Evolutionary conservation across 2,113 vertebrate genomes (phyloP), one percentile per base, ranked within the genome.

Genomic region (Penelope pileata): DNA sequence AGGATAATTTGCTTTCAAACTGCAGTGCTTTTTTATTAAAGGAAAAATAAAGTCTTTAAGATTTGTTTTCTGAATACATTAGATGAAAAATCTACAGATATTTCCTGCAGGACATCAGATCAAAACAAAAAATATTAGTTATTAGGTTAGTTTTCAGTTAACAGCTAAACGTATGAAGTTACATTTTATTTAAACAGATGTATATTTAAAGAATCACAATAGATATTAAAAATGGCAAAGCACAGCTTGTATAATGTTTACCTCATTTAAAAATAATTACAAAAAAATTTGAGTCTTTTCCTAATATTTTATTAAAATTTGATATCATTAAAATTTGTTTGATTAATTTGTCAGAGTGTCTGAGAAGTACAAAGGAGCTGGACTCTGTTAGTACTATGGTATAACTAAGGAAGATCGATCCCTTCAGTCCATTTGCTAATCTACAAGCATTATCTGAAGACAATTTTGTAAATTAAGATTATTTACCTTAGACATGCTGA

Each of bases 1-100:
- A 91, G 40, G 95, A 83, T n/a, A 88, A 79, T 93, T 93, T 95
- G 23, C 54, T 92, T 93, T 82, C 48, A 76, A 88, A 63, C 90
- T 60, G 48, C 22, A 67, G 10, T 74, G 18, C 2, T 30, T 82
- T 77, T 81, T 67, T 24, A 93, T 77, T 77, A 92, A 92, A 93
- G 34, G 24, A 64, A 89, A 87, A 93, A 93, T 51, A 64, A 75
- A 72, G 16, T 43, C 22, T 88, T 87, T 73, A 91, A 60, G 45
- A 38, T 87, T 82, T 85, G 3, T 42, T 70, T 90, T 91, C n/a
- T 76, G 48, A 59, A 79, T 63, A 67, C n/a, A 77, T 15, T 60
- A 68, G 50, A 74, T 5, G 0, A 75, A 80, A 72, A 26, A 53
- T 69, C 63, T 68, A 29, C 34, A 86, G 40, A 9, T n/a, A 36